Evolutionary conservation across 2,113 vertebrate genomes (phyloP), one percentile per base, ranked within the genome.

Genomic region (Agelaius phoeniceus): DNA sequence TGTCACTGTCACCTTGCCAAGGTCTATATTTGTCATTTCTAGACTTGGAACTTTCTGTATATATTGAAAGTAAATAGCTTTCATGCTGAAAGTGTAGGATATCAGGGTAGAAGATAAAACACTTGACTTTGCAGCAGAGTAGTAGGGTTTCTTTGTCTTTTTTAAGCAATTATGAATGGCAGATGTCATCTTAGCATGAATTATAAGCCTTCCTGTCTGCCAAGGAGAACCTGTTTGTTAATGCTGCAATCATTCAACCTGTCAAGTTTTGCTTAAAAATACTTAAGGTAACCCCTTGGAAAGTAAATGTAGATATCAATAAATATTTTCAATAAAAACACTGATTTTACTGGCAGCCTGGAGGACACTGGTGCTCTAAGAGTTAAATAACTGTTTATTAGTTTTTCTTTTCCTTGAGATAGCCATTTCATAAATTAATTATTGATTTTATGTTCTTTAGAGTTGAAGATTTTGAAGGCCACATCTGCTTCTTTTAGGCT

Each of bases 161-260:
- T 89, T 90, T 35, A 72, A 84, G 69, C 46, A 80, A 84, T 90
- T 90, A 68, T 85, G 93, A 95, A 95, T 96, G 96, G 82, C 89
- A 94, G 84, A 65, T 96, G 85, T 87, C 93, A 80, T 87, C 51
- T 87, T 92, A 89, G 79, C 76, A 74, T 84, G 88, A 92, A 67
- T 54, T 94, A 69, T 12, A 90, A 65, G 76, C 55, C 41, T 78
- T 82, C 51, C 30, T 2, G 1, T 61, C 82, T 95, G 82, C 90
- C 79, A 89, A 94, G 79, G 55, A 89, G 62, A 90, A 74, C 51
- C 75, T 88, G 18, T 88, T 95, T 94, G 66, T 84, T 91, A 91
- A 72, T 22, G 35, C 55, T 89, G 33, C 33, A 72, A 26, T 93
- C 74, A 87, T 81, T 96, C 79, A 93, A 83, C 31, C 63, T 91